These are phyloP conservation scores for Sympetrum striolatum DNA, from an alignment of 2,888 invertebrate genomes.

Conservation along the genomic window DNA sequence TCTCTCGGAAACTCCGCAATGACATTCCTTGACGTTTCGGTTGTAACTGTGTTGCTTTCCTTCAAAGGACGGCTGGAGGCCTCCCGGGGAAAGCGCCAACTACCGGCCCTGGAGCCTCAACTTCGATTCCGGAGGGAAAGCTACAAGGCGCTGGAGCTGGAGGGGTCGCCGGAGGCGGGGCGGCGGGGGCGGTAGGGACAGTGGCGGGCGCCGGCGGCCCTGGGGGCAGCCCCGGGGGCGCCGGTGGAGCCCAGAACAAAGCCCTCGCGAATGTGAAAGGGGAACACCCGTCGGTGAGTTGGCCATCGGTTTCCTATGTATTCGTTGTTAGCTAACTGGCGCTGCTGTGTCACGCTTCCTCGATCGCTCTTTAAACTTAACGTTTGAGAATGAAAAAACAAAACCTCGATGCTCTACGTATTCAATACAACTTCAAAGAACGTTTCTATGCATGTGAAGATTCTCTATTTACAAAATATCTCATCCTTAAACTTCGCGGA, in stretches of 20 bases:
- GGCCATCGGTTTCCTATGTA: neutral
- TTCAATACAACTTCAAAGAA: too few relatives aligned
- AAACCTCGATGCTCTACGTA: neutral
- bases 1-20: too few relatives aligned
- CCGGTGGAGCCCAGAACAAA: constrained; percentile 70
- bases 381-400: neutral
- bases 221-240: constrained; percentile 52
- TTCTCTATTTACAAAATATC: too few relatives aligned
- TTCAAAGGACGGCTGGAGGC: constrained; percentile 61
- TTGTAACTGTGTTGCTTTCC: constrained; percentile 35
- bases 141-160: constrained; percentile 71
- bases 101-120: neutral
- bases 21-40: neutral
- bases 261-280: constrained; percentile 79
- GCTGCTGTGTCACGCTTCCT: constrained; percentile 22
- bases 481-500: too few relatives aligned
- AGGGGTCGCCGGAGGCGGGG: constrained; percentile 56
- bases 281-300: constrained; percentile 79
- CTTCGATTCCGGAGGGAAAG: constrained; percentile 57
- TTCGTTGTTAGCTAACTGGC: neutral
- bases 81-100: constrained; percentile 52
- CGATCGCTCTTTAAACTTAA: neutral
- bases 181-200: constrained; percentile 2
- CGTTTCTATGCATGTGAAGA: too few relatives aligned
- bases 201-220: constrained; percentile 47